Percentiles rank a stretch among this genome's conserved stretches.
Conservation (phyloP, 2,113 vertebrate genomes). For the Antechinus stuartii region DNA sequence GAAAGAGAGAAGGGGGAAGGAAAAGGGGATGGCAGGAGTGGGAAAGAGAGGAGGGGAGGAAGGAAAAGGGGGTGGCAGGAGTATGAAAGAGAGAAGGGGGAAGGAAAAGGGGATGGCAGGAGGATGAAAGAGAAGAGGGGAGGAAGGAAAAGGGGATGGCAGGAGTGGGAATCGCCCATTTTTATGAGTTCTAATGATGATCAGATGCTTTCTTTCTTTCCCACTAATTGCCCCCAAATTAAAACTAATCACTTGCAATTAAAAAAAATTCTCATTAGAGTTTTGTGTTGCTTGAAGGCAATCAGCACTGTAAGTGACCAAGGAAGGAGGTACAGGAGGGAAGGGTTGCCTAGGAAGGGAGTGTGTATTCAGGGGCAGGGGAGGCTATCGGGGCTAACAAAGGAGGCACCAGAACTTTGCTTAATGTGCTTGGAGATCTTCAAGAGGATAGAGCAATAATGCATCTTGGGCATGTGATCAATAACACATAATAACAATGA, state of each 20-base stretch:
- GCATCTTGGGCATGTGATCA: background rate
- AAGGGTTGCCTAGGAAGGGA: background rate
- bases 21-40: no score
- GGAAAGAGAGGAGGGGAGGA: background rate
- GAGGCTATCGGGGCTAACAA: background rate
- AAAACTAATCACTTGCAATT: slow-evolving; percentile 77
- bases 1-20: background rate
- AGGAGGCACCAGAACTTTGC: background rate
- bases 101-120: background rate
- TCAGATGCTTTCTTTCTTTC: slow-evolving; percentile 74
- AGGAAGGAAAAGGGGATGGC: background rate
- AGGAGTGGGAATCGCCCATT: slow-evolving; percentile 5
- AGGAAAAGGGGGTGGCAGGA: no score
- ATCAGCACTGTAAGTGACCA: slow-evolving; percentile 23
- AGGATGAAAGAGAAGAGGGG: background rate
- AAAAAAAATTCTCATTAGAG: slow-evolving; percentile 64
- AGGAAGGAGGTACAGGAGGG: background rate
- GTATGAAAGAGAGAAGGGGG: no score
- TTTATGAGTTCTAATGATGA: slow-evolving; percentile 71
- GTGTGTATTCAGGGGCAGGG: no score
- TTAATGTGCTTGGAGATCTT: background rate
- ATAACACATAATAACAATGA: background rate
- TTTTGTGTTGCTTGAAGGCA: slow-evolving; percentile 61
- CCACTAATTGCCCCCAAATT: slow-evolving; percentile 77
- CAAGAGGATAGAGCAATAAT: background rate